A percentile compares a stretch with the other conserved stretches of the same genome.
phyloP scores from a whole-genome alignment of 2,797 vertebrate genomes.

The Neostethus bicornis region DNA sequence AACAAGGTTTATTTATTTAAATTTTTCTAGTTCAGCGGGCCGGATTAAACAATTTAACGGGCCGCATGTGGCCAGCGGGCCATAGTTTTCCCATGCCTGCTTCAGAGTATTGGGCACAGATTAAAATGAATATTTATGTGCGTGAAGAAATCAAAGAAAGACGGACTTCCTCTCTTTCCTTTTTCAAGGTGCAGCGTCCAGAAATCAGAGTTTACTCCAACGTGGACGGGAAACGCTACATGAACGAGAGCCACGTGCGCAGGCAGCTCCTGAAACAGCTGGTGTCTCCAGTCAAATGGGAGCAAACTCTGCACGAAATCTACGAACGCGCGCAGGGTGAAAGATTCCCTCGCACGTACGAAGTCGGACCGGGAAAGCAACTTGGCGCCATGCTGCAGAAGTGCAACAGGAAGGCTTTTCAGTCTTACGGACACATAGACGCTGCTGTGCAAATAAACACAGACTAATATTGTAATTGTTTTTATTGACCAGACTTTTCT shows the following conservation, averaged over 20 bases:
- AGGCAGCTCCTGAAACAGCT: constrained; percentile 87
- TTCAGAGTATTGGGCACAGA: no score
- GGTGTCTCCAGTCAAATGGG: constrained; percentile 92
- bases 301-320: constrained; percentile 91
- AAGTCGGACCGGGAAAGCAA: constrained; percentile 90
- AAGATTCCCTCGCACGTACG: constrained; percentile 87
- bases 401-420: constrained; percentile 92
- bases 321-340: constrained; percentile 84
- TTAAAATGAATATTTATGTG: no score
- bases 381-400: constrained; percentile 85
- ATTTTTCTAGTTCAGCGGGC: no score
- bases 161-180: accelerated
- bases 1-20: no score
- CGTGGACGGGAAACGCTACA: constrained; percentile 86
- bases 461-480: no score
- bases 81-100: no score
- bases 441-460: constrained; percentile 30
- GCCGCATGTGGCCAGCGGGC: no score
- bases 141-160: no score
- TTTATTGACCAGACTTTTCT: constrained; percentile 31
- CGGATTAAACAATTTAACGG: no score
- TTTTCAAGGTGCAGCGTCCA: constrained; percentile 84
- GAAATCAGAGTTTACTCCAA: constrained; percentile 90
- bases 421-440: constrained; percentile 79
- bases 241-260: constrained; percentile 77